Evolutionary conservation across 2,888 invertebrate genomes (phyloP), one percentile per base, ranked within the genome.

Genomic region (Dicranocentrus wangi): DNA sequence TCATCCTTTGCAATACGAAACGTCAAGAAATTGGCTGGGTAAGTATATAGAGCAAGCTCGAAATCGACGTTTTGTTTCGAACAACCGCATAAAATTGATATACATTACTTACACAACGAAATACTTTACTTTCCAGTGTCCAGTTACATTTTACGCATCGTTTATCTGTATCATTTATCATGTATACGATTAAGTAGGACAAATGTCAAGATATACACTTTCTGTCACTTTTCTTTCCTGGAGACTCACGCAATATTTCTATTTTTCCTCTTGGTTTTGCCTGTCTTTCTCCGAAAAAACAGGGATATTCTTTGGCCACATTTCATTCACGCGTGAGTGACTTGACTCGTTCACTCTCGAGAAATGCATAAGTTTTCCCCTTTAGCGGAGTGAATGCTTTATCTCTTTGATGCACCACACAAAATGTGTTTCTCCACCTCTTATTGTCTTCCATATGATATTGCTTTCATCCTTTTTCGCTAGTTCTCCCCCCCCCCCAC

Each of bases 1-100:
- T 92, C 93, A 21, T 93, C 93, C 32, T 92, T 92, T 87, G 90
- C 93, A 73, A 91, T 91, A 87, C 86, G 87, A 78, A 87, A 87
- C 72, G 87, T 87, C 47, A 87, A 88, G 88, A 86, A 84, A 73
- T 78, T 86, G 61, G 84, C 85, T 17, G 83, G 85, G 86, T 86
- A 82, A 86, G 85, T 75, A n/a, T n/a, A n/a, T n/a, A n/a, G n/a
- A n/a, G n/a, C n/a, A n/a, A n/a, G n/a, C n/a, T n/a, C n/a, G n/a
- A n/a, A n/a, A n/a, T n/a, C n/a, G n/a, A n/a, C n/a, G n/a, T n/a
- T n/a, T n/a, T n/a, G n/a, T n/a, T n/a, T n/a, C n/a, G n/a, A n/a
- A n/a, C n/a, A n/a, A n/a, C n/a, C n/a, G n/a, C n/a, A n/a, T n/a
- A n/a, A n/a, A n/a, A n/a, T n/a, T n/a, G n/a, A n/a, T n/a, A n/a